Evolutionary conservation across 92 coral and sea anemone genomes (phyloP).

Genomic region (Palythoa heliodiscus): DNA sequence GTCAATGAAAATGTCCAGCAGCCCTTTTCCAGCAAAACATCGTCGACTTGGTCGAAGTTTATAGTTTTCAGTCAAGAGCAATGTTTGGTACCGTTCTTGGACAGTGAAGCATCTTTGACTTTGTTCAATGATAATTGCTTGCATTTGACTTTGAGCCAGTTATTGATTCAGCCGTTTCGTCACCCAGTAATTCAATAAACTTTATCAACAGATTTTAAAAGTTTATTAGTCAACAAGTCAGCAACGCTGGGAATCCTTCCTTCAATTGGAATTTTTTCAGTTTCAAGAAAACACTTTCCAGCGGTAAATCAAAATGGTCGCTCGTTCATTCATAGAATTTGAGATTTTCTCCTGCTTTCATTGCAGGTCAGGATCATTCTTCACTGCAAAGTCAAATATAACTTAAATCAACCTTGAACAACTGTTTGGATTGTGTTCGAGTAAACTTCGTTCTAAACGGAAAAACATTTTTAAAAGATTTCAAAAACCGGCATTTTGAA

Average conservation of each 20-base stretch:
- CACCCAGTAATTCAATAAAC: not conserved
- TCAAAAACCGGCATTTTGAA: constrained; percentile 27
- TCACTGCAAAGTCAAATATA: constrained; percentile 23
- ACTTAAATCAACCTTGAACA: constrained; percentile 26
- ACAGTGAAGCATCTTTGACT: constrained; percentile 10
- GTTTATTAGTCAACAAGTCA: not conserved
- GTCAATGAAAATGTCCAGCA: not conserved
- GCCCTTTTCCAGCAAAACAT: not conserved
- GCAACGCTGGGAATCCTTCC: constrained; percentile 14
- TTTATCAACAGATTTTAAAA: constrained; percentile 16
- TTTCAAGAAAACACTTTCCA: constrained; percentile 25
- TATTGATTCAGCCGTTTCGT: not conserved
- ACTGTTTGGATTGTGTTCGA: constrained; percentile 26
- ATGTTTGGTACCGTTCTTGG: constrained; percentile 30
- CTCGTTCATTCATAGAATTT: constrained; percentile 18
- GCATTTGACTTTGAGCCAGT: not conserved
- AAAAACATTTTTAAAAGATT: constrained; percentile 20
- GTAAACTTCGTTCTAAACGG: constrained; percentile 26
- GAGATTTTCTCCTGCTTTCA: not conserved
- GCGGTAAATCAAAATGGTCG: constrained; percentile 3
- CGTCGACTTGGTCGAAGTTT: constrained; percentile 23
- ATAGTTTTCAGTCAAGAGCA: constrained; percentile 23
- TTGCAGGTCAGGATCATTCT: constrained; percentile 11
- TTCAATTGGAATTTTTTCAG: constrained; percentile 11
- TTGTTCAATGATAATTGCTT: constrained; percentile 20